Evolutionary conservation across 2,797 vertebrate species (phyloP).

Genomic region (Anableps anableps): DNA sequence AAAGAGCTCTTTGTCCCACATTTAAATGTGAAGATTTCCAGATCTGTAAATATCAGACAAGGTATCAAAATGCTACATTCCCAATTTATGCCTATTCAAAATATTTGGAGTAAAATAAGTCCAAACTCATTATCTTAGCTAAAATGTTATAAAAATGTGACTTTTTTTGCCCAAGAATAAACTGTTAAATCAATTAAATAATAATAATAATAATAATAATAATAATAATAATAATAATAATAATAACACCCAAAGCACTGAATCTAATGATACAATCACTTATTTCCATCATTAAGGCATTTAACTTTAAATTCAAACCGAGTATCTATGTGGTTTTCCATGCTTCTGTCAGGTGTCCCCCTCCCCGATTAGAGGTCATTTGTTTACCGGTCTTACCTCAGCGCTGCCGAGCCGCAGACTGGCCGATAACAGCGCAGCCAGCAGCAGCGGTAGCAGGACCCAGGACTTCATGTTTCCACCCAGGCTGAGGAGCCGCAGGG

Average conservation of each 20-base stretch:
- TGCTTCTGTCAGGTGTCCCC: neutral
- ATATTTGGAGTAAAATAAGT: neutral
- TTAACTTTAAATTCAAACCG: neutral
- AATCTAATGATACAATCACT: neutral
- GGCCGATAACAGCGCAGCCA: constrained; percentile 70
- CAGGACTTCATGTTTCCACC: constrained; percentile 79
- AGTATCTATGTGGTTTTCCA: neutral
- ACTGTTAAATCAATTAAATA: neutral
- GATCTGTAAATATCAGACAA: neutral
- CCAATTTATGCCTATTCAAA: neutral
- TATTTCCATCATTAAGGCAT: constrained; percentile 3
- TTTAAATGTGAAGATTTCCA: neutral
- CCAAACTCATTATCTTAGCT: constrained; percentile 1
- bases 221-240: neutral
- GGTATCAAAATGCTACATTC: neutral
- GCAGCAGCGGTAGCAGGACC: constrained; percentile 76
- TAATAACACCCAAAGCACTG: neutral
- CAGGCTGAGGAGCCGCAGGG: constrained; percentile 76
- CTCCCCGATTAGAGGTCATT: constrained; percentile 31
- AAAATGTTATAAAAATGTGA: neutral
- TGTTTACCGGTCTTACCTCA: constrained; percentile 72
- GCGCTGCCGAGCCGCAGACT: constrained; percentile 67
- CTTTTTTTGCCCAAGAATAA: neutral
- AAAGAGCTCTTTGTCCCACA: neutral
- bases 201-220: neutral